Evolutionary conservation across 92 coral and sea anemone genomes (phyloP), one percentile per base, ranked within the genome.

Genomic region (Palythoa grandiflora): DNA sequence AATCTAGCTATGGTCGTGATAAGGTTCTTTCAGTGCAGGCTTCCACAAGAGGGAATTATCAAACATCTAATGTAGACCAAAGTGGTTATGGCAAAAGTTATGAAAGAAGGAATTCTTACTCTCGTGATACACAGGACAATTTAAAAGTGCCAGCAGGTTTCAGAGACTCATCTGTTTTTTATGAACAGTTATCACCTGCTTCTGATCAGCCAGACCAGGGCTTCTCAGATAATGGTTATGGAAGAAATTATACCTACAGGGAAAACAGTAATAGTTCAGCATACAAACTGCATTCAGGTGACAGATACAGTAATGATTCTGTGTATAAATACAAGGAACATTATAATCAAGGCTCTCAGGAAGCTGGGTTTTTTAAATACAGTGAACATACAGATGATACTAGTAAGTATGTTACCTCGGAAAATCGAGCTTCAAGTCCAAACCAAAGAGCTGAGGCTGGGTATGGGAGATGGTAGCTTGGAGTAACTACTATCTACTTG

Each of bases 111-210:
- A 71, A 81, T 63, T 81, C 75, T 5, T 81, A 65, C 73, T 81
- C 86, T 10, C 75, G 44, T 35, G 74, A 81, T 12, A 61, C 36
- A 19, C 73, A 6, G 38, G 91, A 83, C 38, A 85, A 44, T 38
- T 44, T 77, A 1, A 84, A 90, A 36, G 80, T 76, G 15, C 68
- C 86, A 38, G 40, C 75, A 87, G 78, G 90, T 11, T 94, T 90
- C 61, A 73, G 83, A 7, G 92, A 90, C 72, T 63, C 93, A 44
- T 87, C 81, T 19, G 77, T 90, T 83, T 91, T 91, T 71, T 95
- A 95, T 83, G 98, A 95, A 70, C 98, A 95, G 73, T 79, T 95
- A 77, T 93, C 96, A 6, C 98, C 98, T 14, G 94, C 98, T 10
- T 86, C 94, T 44, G 96, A 93, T 47, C 90, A 92, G 66, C 90